Evolutionary conservation across 2,797 vertebrate genomes (phyloP).

Genomic region (Xiphophorus birchmanni): DNA sequence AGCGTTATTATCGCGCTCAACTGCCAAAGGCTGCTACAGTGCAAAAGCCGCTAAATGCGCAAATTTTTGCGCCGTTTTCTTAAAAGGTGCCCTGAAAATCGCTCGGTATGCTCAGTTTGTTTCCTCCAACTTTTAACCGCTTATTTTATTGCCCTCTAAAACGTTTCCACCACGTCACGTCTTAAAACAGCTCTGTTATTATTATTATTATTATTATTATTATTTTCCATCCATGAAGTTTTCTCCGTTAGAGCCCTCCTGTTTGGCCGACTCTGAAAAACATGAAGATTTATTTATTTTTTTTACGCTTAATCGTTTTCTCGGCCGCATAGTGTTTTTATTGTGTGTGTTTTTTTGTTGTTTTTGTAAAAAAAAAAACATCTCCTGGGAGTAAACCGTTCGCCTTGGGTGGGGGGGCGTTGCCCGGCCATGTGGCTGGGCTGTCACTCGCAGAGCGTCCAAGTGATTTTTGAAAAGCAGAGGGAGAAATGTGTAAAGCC

Average conservation of each 20-base stretch:
- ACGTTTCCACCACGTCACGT: accelerated
- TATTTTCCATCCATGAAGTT: not conserved
- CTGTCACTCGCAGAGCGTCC: constrained; percentile 64
- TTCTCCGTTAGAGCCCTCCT: not conserved
- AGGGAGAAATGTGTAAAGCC: constrained; percentile 80
- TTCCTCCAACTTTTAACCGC: not conserved
- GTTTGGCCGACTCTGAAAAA: constrained; percentile 11
- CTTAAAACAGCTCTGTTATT: not conserved
- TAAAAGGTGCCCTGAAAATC: constrained; percentile 4
- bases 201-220: not conserved
- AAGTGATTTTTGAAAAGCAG: constrained; percentile 80
- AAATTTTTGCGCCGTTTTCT: constrained; percentile 38
- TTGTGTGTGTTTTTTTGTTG: not conserved
- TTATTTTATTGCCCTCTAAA: not conserved
- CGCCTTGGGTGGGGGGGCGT: constrained; percentile 58
- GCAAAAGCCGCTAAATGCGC: not conserved
- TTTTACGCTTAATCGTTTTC: not conserved
- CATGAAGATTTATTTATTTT: not conserved
- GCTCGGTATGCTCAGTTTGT: not conserved
- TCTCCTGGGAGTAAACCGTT: constrained; percentile 33
- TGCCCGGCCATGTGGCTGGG: constrained; percentile 70
- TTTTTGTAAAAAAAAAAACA: not conserved
- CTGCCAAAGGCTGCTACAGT: not conserved
- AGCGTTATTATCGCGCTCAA: not conserved
- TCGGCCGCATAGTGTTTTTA: not conserved